phyloP scores from a whole-genome alignment of 2,888 invertebrate genomes.

The Patella pellucida region DNA sequence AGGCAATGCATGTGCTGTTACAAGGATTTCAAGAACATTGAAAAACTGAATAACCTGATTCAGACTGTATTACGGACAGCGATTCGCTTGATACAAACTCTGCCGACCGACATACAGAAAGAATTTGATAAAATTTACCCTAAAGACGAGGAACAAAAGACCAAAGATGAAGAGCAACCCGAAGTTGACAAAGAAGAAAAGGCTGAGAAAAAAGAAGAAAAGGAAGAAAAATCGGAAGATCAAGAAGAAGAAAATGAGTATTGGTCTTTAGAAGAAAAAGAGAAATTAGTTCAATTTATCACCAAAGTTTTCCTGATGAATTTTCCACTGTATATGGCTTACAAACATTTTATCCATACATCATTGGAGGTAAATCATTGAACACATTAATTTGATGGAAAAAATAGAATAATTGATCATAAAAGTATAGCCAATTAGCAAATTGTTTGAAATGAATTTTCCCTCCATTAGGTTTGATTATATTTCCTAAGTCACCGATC shows the following conservation, averaged over 20 bases:
- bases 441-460: background rate
- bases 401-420: background rate
- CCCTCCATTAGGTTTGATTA: background rate
- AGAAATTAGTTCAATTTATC: slow-evolving; percentile 88
- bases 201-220: slow-evolving; percentile 38
- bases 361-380: slow-evolving; percentile 77
- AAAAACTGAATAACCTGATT: slow-evolving; percentile 88
- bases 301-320: slow-evolving; percentile 90
- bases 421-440: background rate
- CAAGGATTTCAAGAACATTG: slow-evolving; percentile 91
- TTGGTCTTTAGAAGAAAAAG: slow-evolving; percentile 88
- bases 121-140: slow-evolving; percentile 31
- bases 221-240: slow-evolving; percentile 32
- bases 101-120: slow-evolving; percentile 58
- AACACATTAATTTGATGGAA: background rate
- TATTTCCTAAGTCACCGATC: too few species aligned
- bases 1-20: slow-evolving; percentile 97
- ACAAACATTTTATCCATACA: slow-evolving; percentile 84
- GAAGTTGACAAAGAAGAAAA: slow-evolving; percentile 53
- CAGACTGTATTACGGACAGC: slow-evolving; percentile 88
- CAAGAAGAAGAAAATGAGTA: slow-evolving; percentile 43
- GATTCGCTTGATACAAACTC: slow-evolving; percentile 80
- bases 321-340: slow-evolving; percentile 83
- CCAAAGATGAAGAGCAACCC: slow-evolving; percentile 47
- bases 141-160: slow-evolving; percentile 1